These are phyloP conservation scores for Xiphophorus maculatus DNA, from an alignment of 2,113 vertebrate genomes.

Conservation along the genomic window DNA sequence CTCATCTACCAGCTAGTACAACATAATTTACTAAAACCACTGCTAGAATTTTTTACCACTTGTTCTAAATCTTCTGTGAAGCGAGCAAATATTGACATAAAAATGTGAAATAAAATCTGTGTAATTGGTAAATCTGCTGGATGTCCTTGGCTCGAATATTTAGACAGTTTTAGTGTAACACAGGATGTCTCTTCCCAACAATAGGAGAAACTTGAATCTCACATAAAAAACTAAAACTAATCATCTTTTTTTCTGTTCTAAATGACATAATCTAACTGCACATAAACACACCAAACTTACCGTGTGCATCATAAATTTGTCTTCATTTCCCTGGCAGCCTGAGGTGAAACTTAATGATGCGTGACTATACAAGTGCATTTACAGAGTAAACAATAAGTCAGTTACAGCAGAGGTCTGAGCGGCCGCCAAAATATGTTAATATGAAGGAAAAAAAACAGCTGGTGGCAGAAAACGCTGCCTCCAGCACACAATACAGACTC, in stretches of 20 bases:
- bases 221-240: conserved; percentile 2
- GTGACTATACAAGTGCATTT: conserved; percentile 32
- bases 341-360: conserved; percentile 59
- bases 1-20: neutral
- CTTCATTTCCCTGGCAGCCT: conserved; percentile 51
- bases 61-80: neutral
- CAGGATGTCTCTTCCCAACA: neutral
- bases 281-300: conserved; percentile 25
- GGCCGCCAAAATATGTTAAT: conserved; percentile 27
- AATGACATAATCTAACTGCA: conserved; percentile 26
- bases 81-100: neutral
- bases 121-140: neutral
- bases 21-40: neutral
- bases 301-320: conserved; percentile 41
- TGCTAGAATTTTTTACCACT: neutral
- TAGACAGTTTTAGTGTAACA: neutral
- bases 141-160: neutral
- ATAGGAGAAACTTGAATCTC: neutral
- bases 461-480: conserved; percentile 20
- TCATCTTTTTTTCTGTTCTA: conserved; percentile 37
- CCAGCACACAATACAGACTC: conserved; percentile 24
- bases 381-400: conserved; percentile 47
- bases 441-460: conserved; percentile 28
- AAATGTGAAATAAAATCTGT: neutral
- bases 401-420: conserved; percentile 33